Evolutionary conservation across 2,113 vertebrate species (phyloP), one percentile per base, ranked within the genome.

Genomic region (Irena cyanogastra): DNA sequence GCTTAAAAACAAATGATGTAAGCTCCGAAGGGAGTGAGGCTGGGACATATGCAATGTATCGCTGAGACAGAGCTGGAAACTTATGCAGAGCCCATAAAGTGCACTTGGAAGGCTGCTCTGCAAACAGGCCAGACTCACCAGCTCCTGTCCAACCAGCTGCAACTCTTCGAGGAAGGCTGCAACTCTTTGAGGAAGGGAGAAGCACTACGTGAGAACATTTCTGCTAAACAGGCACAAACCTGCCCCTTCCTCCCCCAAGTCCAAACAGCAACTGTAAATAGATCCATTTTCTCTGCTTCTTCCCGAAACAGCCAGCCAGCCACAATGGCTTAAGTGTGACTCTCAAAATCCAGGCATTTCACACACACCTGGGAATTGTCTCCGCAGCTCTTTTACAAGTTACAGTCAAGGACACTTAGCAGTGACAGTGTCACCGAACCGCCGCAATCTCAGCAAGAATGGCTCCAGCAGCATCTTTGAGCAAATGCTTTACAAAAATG

Each of bases 1-100:
- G 86, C 89, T 95, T 95, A 89, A 98, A 98, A 98, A 98, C 97
- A 98, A 98, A 97, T 98, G 97, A 98, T 95, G 97, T 90, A 97
- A 98, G 96, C 92, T 95, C 97, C 97, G 7, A 78, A 83, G 97
- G 97, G 97, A 97, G 79, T 20, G 11, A 78, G 95, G 90, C 1
- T 95, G 97, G 92, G 96, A 94, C 93, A 24, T 90, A 93, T 95
- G 96, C 95, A 89, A 83, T 75, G 83, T 87, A 94, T 97, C 37
- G 79, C 93, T 93, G 76, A 94, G 92, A 92, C 93, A 95, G 95
- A 95, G 83, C 97, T 97, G 97, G 95, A 97, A 97, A 94, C 69
- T 86, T 44, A 95, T 50, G 89, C 92, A 94, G 61, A 94, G 79
- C 84, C 90, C 82, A 64, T 93, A 93, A 95, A 97, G 94, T 95